A percentile compares a stretch with the other conserved stretches of the same genome.
Conservation (phyloP, 2,888 invertebrate species). For the Atethmia centrago region DNA sequence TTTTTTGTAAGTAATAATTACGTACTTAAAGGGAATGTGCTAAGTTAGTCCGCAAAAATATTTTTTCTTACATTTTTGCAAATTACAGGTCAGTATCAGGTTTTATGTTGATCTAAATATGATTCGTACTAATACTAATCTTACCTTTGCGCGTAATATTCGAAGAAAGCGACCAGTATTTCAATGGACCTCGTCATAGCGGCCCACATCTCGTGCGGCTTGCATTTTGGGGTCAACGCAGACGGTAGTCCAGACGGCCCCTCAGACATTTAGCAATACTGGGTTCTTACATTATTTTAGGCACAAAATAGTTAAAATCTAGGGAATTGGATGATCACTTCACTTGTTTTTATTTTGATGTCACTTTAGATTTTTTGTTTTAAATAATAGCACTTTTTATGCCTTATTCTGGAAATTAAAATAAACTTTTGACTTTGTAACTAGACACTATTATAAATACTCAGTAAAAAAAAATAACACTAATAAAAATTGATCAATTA, state of each 20-base stretch:
- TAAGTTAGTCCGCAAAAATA: no score
- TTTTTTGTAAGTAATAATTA: no score
- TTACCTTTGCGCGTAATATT: slow-evolving; percentile 95
- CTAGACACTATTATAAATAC: neutral
- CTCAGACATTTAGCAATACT: slow-evolving; percentile 82
- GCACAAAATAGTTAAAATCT: neutral
- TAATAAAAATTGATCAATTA: neutral
- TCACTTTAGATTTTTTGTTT: neutral
- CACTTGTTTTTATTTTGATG: slow-evolving; percentile 12
- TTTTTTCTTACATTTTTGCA: no score
- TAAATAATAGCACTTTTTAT: neutral
- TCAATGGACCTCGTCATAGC: slow-evolving; percentile 95
- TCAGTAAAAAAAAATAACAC: neutral
- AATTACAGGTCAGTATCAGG: no score
- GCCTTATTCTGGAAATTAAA: slow-evolving; percentile 7
- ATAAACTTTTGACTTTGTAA: neutral
- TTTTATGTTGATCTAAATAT: no score
- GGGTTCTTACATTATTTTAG: slow-evolving; percentile 63
- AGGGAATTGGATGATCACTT: slow-evolving; percentile 3
- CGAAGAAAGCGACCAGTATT: slow-evolving; percentile 95
- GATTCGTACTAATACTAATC: slow-evolving; percentile 56
- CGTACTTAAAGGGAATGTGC: no score
- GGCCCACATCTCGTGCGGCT: slow-evolving; percentile 94
- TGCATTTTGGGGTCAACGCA: slow-evolving; percentile 85
- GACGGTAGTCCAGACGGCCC: slow-evolving; percentile 81